Evolutionary conservation across 2,888 invertebrate species (phyloP), one percentile per base, ranked within the genome.

Genomic region (Melolontha melolontha): DNA sequence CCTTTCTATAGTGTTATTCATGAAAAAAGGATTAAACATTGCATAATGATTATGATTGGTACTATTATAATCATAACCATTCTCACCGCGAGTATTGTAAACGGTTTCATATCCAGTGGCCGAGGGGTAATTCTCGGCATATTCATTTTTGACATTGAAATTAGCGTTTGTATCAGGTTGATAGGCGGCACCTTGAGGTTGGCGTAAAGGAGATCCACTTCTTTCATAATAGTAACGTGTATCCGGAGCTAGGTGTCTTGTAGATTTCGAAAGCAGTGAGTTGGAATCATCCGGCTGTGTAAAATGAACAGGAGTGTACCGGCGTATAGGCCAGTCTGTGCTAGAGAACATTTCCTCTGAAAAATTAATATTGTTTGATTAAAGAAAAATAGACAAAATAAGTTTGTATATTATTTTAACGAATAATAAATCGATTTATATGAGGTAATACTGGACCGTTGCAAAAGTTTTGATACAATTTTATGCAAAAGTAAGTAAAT

Each of bases 231-330:
- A 90, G 79, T 89, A 89, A 76, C 90, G 87, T 51, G 86, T 83
- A 78, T 91, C 90, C 7, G 91, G 91, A 57, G 91, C 89, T 54
- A 93, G 85, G 83, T 93, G 93, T 77, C 93, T 87, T 7, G 93
- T 93, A 10, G 93, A 92, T 83, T 94, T 94, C 14, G 92, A 92
- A 71, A 90, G 82, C 59, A 88, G 88, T 1, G 91, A 91, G 49
- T 88, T 88, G 65, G 87, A 87, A 76, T 92, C 92, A 71, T 92
- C 92, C 63, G 92, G 91, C 80, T 93, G 92, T 1, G 93, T 93
- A 81, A 91, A 93, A 77, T 92, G 91, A 75, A 91, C 88, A 2
- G 91, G 90, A 0, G 92, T 92, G 74, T 91, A 92, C n/a, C 91
- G 89, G 72, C 91, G 86, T 8, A 89, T 86, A 0, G 93, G 93